Base-by-base conservation (phyloP, 2,888 invertebrate species). In the Orchestes rusci region DNA sequence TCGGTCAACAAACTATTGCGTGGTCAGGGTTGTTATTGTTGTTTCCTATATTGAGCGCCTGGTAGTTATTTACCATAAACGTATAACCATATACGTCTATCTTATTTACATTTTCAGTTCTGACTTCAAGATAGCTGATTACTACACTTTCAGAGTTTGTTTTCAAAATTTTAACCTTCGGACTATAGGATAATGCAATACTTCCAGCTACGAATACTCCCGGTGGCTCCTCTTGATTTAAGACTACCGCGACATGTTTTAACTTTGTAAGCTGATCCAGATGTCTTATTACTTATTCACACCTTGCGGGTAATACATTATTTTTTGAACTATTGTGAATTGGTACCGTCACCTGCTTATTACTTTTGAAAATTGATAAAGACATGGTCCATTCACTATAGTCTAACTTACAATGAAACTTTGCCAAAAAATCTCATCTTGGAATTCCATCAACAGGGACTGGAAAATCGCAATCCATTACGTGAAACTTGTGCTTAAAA, bases 111-210 rank as follows among this genome's bases (percentile, higher is more conserved):
- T 23, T 7, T 13, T 12, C 18, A n/a, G 8, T 39, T 37, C n/a
- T 10, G 7, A 4, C 4, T 12, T 5, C 30, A 16, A 23, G 5
- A 23, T 23, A 10, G n/a, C 38, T 34, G 3, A 34, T 16, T 4
- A 17, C 17, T 17, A 23, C n/a, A 34, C 15, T 38, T 18, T 20
- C 12, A 40, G 17, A 36, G 16, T 17, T 36, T 36, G 48, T 46
- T 34, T 46, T 48, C 12, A 49, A 7, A 13, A 49, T 48, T 42
- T 37, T 42, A 4, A 49, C 13, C 16, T 33, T 12, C 18, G 44
- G 39, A 16, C 27, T 39, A n/a, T 29, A 2, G 4, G 23, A 28
- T 5, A 40, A 44, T 15, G 29, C 38, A 13, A 45, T 47, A 12
- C 33, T 27, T 43, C 43, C 18, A 2, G 42, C 43, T 8, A 43